Evolutionary conservation across 2,113 vertebrate genomes (phyloP).

Genomic region (Podarcis cretensis): DNA sequence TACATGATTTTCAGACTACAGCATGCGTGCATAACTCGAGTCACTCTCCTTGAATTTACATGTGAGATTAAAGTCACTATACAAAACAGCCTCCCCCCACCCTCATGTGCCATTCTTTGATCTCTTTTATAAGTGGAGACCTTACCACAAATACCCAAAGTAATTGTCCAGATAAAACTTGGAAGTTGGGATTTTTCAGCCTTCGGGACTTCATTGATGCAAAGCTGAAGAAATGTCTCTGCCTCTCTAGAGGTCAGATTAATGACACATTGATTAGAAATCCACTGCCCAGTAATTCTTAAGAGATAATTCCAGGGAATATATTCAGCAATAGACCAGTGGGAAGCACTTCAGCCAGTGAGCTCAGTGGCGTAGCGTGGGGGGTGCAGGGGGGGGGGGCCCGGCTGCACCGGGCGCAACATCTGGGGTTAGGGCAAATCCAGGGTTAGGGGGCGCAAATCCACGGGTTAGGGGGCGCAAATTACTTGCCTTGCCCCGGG

Average conservation of each 20-base stretch:
- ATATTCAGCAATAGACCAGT: not conserved
- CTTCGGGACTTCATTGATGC: not conserved
- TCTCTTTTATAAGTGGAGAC: not conserved
- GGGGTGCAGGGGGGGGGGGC: too few relatives aligned
- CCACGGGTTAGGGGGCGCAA: too few relatives aligned
- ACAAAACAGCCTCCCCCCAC: not conserved
- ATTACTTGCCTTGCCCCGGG: too few relatives aligned
- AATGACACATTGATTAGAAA: not conserved
- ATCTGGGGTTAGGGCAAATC: too few relatives aligned
- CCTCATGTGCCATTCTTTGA: not conserved
- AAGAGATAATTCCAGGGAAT: not conserved
- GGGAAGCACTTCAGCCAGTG: not conserved
- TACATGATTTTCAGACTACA: slow-evolving; percentile 10
- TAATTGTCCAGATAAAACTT: not conserved
- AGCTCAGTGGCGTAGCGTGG: too few relatives aligned
- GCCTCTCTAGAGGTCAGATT: not conserved
- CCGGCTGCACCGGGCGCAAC: too few relatives aligned
- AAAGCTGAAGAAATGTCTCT: not conserved
- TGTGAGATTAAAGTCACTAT: not conserved
- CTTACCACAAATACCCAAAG: not conserved
- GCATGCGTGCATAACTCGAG: slow-evolving; percentile 28
- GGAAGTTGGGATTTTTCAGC: not conserved
- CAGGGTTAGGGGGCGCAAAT: too few relatives aligned
- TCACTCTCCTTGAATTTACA: slow-evolving; percentile 29
- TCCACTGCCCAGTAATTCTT: not conserved